phyloP scores from a whole-genome alignment of 2,797 vertebrate genomes.

The Hippoglossus hippoglossus region DNA sequence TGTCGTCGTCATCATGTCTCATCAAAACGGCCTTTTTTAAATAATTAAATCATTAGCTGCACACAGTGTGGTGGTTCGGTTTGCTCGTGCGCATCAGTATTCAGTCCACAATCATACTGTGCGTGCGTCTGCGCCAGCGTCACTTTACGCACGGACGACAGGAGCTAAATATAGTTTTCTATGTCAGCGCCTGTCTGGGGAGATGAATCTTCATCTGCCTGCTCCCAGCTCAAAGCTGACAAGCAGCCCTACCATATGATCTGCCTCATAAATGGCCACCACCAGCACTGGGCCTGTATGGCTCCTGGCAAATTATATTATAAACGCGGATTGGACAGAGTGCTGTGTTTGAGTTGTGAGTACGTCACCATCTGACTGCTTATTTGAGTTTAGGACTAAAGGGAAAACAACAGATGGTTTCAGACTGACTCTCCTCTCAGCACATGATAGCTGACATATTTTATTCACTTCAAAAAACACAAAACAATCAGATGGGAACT shows the following conservation, averaged over 20 bases:
- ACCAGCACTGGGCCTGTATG: constrained; percentile 12
- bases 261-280: constrained; percentile 28
- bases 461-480: constrained; percentile 7
- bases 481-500: constrained; percentile 18
- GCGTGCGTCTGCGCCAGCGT: constrained; percentile 62
- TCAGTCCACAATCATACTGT: constrained; percentile 37
- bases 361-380: constrained; percentile 30
- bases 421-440: no score
- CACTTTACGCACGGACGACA: constrained; percentile 71
- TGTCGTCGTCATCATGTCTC: no score
- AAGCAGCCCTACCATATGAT: constrained; percentile 46
- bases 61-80: no score
- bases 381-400: constrained; percentile 26
- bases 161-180: constrained; percentile 82
- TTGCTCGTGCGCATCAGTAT: constrained; percentile 45
- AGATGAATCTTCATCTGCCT: constrained; percentile 62
- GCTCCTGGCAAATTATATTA: constrained; percentile 19
- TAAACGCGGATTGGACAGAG: neutral
- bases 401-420: constrained; percentile 2
- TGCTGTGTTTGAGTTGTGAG: neutral
- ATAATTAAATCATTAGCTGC: no score
- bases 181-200: constrained; percentile 70
- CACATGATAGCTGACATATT: neutral
- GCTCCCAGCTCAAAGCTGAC: constrained; percentile 58
- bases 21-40: no score